These are phyloP conservation scores for Chionis minor DNA, from an alignment of 2,113 vertebrate species.

Conservation along the genomic window DNA sequence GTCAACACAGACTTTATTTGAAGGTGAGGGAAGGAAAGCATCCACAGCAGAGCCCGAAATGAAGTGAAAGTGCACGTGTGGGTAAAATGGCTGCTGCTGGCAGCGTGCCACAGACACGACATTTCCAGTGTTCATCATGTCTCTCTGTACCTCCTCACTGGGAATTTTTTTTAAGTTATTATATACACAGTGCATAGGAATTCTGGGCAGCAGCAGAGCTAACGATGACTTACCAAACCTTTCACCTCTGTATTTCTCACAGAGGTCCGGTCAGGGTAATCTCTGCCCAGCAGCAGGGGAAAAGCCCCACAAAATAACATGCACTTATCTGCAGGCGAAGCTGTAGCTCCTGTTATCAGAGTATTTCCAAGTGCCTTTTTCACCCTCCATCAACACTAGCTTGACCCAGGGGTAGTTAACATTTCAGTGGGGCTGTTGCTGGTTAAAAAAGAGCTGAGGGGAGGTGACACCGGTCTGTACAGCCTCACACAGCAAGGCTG, in stretches of 20 bases:
- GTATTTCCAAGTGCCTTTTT: not conserved
- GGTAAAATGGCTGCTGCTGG: conserved; percentile 5
- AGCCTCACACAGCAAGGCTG: not conserved
- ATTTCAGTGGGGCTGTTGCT: not conserved
- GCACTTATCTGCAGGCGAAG: not conserved
- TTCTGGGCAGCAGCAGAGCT: not conserved
- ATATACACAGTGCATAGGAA: not conserved
- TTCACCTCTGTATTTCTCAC: not conserved
- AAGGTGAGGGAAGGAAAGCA: not conserved
- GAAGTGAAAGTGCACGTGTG: not conserved
- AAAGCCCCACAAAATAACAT: not conserved
- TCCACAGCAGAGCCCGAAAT: not conserved
- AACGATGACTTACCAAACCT: not conserved
- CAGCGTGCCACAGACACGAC: accelerated
- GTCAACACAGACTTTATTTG: not conserved
- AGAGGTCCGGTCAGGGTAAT: not conserved
- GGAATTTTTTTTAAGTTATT: not conserved
- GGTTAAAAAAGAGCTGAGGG: not conserved
- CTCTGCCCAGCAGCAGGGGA: not conserved
- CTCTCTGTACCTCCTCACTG: not conserved
- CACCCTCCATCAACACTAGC: not conserved
- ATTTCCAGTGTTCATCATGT: not conserved
- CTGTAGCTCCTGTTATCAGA: not conserved
- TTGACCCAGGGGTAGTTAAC: not conserved
- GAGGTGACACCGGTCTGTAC: not conserved